Evolutionary conservation across 2,113 vertebrate species (phyloP).

Genomic region (Gyps fulvus): DNA sequence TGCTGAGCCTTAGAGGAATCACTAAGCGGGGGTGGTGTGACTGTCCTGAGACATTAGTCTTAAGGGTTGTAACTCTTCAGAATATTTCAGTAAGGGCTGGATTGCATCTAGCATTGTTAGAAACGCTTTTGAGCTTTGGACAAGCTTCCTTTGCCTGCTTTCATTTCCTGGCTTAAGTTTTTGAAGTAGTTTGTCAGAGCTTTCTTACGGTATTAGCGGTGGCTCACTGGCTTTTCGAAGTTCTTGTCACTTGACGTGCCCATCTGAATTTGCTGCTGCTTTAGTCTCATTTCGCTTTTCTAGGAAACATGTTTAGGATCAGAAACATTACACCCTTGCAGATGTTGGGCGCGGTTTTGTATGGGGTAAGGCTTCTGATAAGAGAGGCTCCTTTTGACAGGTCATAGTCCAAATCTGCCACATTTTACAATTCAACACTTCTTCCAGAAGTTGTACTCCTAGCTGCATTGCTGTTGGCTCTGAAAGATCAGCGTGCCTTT

Average conservation of each 20-base stretch:
- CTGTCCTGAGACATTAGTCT: not conserved
- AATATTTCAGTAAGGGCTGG: not conserved
- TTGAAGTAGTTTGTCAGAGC: not conserved
- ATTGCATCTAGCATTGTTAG: not conserved
- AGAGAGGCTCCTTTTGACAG: not conserved
- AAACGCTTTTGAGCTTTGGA: not conserved
- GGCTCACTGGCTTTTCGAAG: not conserved
- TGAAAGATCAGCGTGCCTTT: not conserved
- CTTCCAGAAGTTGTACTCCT: not conserved
- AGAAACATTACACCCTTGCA: not conserved
- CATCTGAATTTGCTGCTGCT: not conserved
- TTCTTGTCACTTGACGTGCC: fast-evolving
- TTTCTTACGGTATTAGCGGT: fast-evolving
- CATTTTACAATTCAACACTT: not conserved
- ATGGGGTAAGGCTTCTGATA: not conserved
- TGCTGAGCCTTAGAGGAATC: not conserved
- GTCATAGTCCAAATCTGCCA: not conserved
- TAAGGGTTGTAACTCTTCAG: not conserved
- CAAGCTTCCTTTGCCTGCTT: not conserved
- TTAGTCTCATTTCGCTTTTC: not conserved
- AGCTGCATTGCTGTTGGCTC: not conserved
- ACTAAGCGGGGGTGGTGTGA: too few relatives aligned
- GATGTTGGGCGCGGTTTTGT: not conserved
- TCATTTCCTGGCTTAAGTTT: not conserved
- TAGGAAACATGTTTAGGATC: not conserved